These are phyloP conservation scores for Arothron firmamentum DNA, from an alignment of 2,113 vertebrate genomes.

Conservation along the genomic window DNA sequence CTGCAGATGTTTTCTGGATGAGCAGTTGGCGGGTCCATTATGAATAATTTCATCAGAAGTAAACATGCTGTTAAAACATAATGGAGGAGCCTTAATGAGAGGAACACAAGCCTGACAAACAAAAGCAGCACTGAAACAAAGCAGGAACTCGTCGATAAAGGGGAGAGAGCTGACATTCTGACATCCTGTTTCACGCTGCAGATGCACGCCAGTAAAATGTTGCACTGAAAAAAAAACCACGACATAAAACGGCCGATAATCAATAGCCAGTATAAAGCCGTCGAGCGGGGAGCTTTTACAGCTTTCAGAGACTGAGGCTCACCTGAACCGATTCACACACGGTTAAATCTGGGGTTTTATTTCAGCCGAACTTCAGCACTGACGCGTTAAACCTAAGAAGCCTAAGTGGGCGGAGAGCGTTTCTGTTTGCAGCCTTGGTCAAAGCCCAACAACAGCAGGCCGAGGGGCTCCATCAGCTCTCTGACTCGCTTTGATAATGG, in stretches of 20 bases:
- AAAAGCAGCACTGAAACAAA: conserved; percentile 27
- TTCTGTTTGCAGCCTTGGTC: no score
- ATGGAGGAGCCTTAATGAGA: conserved; percentile 19
- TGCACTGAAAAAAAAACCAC: not conserved
- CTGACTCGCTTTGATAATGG: conserved; percentile 9
- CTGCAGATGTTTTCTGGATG: not conserved
- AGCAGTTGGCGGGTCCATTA: not conserved
- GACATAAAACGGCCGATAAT: not conserved
- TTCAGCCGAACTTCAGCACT: no score
- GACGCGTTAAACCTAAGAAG: no score
- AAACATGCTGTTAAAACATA: conserved; percentile 5
- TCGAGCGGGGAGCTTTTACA: no score
- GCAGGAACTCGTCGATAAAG: conserved; percentile 21
- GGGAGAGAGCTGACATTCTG: conserved; percentile 2
- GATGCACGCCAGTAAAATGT: not conserved
- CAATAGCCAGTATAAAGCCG: conserved; percentile 1
- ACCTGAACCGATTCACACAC: no score
- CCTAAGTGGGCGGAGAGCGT: no score
- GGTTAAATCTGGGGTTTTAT: not conserved
- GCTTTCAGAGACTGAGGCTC: no score
- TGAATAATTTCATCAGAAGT: not conserved
- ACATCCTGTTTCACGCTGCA: conserved; percentile 16
- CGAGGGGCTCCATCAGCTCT: no score
- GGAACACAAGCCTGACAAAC: conserved; percentile 15
- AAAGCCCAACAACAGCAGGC: no score